Base-by-base conservation (phyloP, 2,113 vertebrate genomes). In the Mus spicilegus region DNA sequence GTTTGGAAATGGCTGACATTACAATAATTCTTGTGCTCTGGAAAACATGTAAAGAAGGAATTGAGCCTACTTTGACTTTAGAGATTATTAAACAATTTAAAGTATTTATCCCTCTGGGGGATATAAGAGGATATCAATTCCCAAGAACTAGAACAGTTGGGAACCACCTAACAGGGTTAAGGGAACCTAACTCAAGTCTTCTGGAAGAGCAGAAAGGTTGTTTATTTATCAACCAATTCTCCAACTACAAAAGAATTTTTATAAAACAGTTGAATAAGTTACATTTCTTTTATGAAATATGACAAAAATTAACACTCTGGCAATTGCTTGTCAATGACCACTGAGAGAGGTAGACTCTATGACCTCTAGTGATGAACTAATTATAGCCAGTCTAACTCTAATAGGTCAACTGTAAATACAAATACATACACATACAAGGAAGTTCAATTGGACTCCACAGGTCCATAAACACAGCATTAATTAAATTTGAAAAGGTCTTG, bases 231-330 rank as follows among this genome's bases (percentile, higher is more conserved):
- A 24, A 17, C 8, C 20, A n/a, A n/a, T 4, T 58, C 2, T n/a
- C 19, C 4, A 56, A n/a, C 19, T 54, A n/a, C 10, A n/a, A 33
- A 63, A 86, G 17, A 65, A 85, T 3, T 42, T 24, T 72, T 19
- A 67, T 63, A 85, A 88, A 75, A 46, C 46, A 77, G 33, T 13
- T 49, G 19, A 80, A 54, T 54, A 56, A 10, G 61, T 89, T 69
- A 90, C 73, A 95, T 89, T 82, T 92, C 46, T 89, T 5, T 39
- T 20, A 17, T 54, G 19, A 87, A 87, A 87, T 77, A 63, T 92
- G 46, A 91, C 14, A 87, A 49, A 92, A 93, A 17, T 63, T 58
- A n/a, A 61, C 92, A 76, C 39, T 36, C 33, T 87, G 42, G 11
- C 36, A 87, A 67, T 78, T 85, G 4, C 14, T 90, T 30, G 33